Conservation (phyloP, 1,140 invertebrate genomes). For the Euschistus heros region DNA sequence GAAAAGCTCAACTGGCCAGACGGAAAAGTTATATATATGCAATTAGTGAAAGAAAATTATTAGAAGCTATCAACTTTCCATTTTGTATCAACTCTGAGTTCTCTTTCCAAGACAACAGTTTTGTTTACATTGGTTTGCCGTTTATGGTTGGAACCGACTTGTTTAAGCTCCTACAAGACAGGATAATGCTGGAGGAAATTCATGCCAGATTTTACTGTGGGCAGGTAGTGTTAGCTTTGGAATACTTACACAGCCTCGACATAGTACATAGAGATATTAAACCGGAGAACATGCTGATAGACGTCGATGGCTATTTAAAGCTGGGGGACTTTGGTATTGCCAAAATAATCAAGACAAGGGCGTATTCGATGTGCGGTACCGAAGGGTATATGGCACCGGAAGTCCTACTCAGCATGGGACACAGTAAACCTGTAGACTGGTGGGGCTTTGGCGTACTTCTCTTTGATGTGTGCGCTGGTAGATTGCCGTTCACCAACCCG, state of each 20-base stretch:
- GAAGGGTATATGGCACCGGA: slow-evolving; percentile 94
- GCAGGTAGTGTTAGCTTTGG: slow-evolving; percentile 82
- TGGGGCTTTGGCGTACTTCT: slow-evolving; percentile 86
- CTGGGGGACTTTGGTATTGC: slow-evolving; percentile 29
- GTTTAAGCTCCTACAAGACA: slow-evolving; percentile 61
- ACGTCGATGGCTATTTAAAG: slow-evolving; percentile 58
- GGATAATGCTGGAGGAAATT: slow-evolving; percentile 65
- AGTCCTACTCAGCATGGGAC: slow-evolving; percentile 88
- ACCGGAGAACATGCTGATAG: slow-evolving; percentile 91
- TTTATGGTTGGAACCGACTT: slow-evolving; percentile 73
- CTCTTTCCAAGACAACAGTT: slow-evolving; percentile 76
- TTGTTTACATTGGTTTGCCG: slow-evolving; percentile 75
- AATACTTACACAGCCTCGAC: slow-evolving; percentile 86
- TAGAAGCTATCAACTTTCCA: slow-evolving; percentile 67
- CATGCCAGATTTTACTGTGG: slow-evolving; percentile 83
- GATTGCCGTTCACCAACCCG: slow-evolving; percentile 72
- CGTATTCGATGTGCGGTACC: slow-evolving; percentile 92
- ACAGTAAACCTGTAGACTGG: slow-evolving; percentile 94
- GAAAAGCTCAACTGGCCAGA: slow-evolving; percentile 76
- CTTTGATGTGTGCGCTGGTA: slow-evolving; percentile 73
- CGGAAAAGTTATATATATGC: slow-evolving; percentile 78
- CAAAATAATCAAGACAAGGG: slow-evolving; percentile 43
- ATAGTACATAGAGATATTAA: slow-evolving; percentile 90
- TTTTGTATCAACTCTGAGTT: slow-evolving; percentile 74
- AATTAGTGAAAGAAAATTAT: slow-evolving; percentile 72